A percentile compares a stretch with the other conserved stretches of the same genome.
Conservation (phyloP, 1,140 invertebrate species). For the Magallana angulata region DNA sequence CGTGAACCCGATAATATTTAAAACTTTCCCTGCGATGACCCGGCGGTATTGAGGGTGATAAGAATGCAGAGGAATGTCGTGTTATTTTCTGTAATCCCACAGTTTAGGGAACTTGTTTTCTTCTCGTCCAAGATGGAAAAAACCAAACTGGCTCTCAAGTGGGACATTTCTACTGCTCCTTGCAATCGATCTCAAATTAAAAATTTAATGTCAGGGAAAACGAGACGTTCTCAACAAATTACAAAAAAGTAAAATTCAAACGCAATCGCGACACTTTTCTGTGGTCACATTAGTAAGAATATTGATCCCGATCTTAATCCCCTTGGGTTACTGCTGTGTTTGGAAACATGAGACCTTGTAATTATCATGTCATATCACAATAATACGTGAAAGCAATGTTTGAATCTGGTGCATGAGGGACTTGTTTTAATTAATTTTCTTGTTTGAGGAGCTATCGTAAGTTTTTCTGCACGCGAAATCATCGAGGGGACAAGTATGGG, state of each 20-base stretch:
- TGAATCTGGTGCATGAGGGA: background rate
- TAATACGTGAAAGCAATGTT: slow-evolving; percentile 7
- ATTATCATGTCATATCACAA: slow-evolving; percentile 20
- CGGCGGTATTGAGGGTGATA: background rate
- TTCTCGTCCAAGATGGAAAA: background rate
- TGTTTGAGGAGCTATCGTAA: slow-evolving; percentile 17
- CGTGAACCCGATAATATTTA: background rate
- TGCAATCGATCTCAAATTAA: slow-evolving; percentile 15
- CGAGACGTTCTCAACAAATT: background rate
- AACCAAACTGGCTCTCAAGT: slow-evolving; percentile 18
- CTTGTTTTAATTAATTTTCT: slow-evolving; percentile 28
- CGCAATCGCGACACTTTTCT: slow-evolving; percentile 9
- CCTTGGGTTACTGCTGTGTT: background rate
- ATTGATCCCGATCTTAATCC: slow-evolving; percentile 15
- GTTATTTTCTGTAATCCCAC: slow-evolving; percentile 13
- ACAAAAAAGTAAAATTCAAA: background rate
- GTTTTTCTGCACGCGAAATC: background rate
- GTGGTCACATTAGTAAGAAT: slow-evolving; percentile 11
- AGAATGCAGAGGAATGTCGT: background rate
- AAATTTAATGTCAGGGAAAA: background rate
- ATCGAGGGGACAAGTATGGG: background rate
- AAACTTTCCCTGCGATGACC: background rate
- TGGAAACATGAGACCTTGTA: background rate
- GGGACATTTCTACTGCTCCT: slow-evolving; percentile 17
- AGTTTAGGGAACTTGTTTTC: background rate